These are phyloP conservation scores for Synergus itoensis DNA, from an alignment of 2,888 invertebrate genomes.

Conservation along the genomic window DNA sequence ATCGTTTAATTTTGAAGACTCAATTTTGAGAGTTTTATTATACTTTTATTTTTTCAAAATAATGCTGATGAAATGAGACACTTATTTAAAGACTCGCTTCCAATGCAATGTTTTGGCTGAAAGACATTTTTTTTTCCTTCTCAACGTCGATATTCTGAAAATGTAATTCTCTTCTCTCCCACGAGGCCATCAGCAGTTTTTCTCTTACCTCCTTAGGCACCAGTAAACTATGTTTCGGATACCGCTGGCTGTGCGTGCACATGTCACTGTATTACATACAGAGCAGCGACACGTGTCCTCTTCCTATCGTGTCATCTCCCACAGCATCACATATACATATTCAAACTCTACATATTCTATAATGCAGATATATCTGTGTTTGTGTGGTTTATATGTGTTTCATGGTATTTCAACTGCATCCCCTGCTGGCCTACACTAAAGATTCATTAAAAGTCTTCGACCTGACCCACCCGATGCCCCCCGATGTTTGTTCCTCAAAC, in stretches of 20 bases:
- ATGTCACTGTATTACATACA: constrained; percentile 18
- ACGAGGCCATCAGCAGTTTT: constrained; percentile 14
- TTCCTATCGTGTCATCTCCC: constrained; percentile 19
- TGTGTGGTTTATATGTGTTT: constrained; percentile 7
- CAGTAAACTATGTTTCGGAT: constrained; percentile 3
- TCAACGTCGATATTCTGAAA: neutral
- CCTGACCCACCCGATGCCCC: constrained; percentile 7
- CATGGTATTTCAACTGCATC: constrained; percentile 31
- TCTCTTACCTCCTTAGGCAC: constrained; percentile 24
- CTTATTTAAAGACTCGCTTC: too few species aligned
- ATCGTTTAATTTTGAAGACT: too few species aligned
- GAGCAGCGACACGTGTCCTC: constrained; percentile 29
- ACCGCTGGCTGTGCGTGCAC: constrained; percentile 22
- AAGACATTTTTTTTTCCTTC: too few species aligned
- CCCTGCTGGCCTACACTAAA: neutral
- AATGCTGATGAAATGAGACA: too few species aligned
- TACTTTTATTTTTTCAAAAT: too few species aligned
- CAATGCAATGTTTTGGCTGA: too few species aligned
- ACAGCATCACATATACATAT: constrained; percentile 5
- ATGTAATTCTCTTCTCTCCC: constrained; percentile 20
- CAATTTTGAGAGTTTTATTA: too few species aligned
- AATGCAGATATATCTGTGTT: neutral
- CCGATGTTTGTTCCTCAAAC: neutral
- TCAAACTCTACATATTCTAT: neutral
- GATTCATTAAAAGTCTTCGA: constrained; percentile 16